phyloP scores from a whole-genome alignment of 2,113 vertebrate genomes.

The Chamaea fasciata region DNA sequence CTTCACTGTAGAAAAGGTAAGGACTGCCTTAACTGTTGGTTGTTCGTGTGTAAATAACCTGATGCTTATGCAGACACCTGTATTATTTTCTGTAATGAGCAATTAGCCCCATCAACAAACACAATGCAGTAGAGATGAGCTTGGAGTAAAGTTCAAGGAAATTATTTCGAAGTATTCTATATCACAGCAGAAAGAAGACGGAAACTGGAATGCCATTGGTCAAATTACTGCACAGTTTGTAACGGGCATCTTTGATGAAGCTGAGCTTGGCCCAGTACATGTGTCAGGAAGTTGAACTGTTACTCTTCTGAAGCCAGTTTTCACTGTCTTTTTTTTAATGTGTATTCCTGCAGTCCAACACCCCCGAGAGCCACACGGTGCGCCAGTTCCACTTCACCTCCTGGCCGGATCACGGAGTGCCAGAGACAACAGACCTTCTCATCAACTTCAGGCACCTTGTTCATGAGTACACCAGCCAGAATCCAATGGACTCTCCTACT shows the following conservation, averaged over 20 bases:
- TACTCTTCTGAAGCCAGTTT: not conserved
- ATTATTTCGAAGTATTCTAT: not conserved
- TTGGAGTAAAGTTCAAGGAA: not conserved
- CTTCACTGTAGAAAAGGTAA: slow-evolving; percentile 87
- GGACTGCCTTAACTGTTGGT: not conserved
- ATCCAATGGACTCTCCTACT: slow-evolving; percentile 78
- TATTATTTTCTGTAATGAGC: not conserved
- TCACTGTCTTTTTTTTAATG: not conserved
- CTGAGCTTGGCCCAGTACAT: not conserved
- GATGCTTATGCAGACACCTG: not conserved
- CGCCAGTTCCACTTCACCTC: slow-evolving; percentile 98
- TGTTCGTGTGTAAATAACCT: not conserved
- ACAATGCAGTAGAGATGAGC: not conserved
- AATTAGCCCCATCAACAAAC: not conserved
- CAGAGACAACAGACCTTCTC: slow-evolving; percentile 88
- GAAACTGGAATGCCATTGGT: not conserved
- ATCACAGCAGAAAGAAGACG: not conserved
- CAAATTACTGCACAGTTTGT: not conserved
- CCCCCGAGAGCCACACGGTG: slow-evolving; percentile 78
- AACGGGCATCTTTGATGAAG: not conserved
- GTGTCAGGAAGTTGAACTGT: not conserved
- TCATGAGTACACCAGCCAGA: slow-evolving; percentile 85
- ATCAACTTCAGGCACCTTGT: slow-evolving; percentile 92
- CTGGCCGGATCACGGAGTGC: slow-evolving; percentile 95
- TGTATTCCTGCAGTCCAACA: slow-evolving; percentile 71